Evolutionary conservation across 2,888 invertebrate genomes (phyloP), one percentile per base, ranked within the genome.

Genomic region (Mesorhabditis spiculigera): DNA sequence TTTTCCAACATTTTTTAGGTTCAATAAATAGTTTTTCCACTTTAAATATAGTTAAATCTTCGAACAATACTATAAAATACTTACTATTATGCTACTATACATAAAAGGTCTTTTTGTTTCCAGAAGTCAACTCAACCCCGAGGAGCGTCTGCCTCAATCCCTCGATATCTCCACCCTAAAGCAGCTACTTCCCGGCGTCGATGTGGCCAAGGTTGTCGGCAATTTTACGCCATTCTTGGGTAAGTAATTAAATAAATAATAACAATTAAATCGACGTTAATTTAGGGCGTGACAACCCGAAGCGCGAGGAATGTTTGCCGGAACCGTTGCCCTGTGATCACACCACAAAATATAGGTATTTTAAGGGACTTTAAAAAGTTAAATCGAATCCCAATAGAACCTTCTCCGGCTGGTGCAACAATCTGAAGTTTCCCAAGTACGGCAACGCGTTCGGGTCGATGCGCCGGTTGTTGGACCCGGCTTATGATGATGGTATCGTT

Each of bases 331-430:
- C 86, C 5, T 86, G 86, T 69, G 86, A 86, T 71, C 82, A 83
- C 71, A 86, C 85, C 0, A 70, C 80, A 8, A 84, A 84, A 78
- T 94, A 93, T 87, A 50, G 58, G 58, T 50, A 90, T n/a, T 4
- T 13, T 5, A n/a, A 13, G 44, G 8, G 45, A 45, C 5, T 43
- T 66, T 50, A n/a, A 3, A 50, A n/a, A 50, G 10, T 13, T 13
- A n/a, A 13, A 50, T n/a, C n/a, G 58, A 50, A 50, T 13, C n/a
- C 58, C 58, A 2, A 50, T n/a, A 72, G 94, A 68, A 92, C 93
- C 1, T 90, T 92, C 69, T 82, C 82, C 85, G 94, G 94, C 50
- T 92, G 93, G 50, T 94, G 94, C 87, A 94, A 94, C 87, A 94
- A 94, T 87, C 63, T 83, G 45, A 75, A 75, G 45, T 70, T 73